Evolutionary conservation across 2,888 invertebrate species (phyloP), one percentile per base, ranked within the genome.

Genomic region (Trichacis sp.): DNA sequence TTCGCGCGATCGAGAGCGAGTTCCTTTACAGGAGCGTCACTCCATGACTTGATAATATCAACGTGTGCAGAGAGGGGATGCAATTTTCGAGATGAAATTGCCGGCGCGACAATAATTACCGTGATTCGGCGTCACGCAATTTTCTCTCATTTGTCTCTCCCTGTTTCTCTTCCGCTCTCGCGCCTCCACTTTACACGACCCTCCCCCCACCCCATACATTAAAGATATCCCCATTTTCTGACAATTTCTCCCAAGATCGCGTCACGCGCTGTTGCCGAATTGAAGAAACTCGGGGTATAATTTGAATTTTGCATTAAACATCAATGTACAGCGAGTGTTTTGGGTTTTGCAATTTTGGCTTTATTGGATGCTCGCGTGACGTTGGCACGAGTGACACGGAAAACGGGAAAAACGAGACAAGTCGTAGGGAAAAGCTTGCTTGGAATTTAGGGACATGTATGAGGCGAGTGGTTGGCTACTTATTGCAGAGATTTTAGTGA

Each of bases 221-320:
- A 77, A 77, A 77, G 77, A 78, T 78, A 72, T 70, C 73, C 68
- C 58, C 62, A 4, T 15, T 74, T 61, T 73, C 66, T 73, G 77
- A 79, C 77, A 76, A 79, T 79, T 77, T 77, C 73, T 75, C 74
- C 73, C 75, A 77, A 78, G 76, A 78, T 79, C 78, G 77, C 80
- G 77, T 79, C 79, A 80, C 76, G 75, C 24, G 24, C 8, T 76
- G 79, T 78, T 77, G 73, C 73, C 68, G 47, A 64, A 62, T 64
- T 46, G 53, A 49, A 45, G 53, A 45, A 40, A 45, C 9, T 53
- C 14, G 18, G 36, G 54, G 72, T 65, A 72, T 73, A 69, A 81
- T 81, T 81, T 81, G 80, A 81, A 81, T 81, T 78, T 81, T 81
- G 80, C 81, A 81, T 81, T 81, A 81, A 80, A 81, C 81, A 81